phyloP scores from a whole-genome alignment of 1,140 invertebrate species.

The Drosophila obscura region DNA sequence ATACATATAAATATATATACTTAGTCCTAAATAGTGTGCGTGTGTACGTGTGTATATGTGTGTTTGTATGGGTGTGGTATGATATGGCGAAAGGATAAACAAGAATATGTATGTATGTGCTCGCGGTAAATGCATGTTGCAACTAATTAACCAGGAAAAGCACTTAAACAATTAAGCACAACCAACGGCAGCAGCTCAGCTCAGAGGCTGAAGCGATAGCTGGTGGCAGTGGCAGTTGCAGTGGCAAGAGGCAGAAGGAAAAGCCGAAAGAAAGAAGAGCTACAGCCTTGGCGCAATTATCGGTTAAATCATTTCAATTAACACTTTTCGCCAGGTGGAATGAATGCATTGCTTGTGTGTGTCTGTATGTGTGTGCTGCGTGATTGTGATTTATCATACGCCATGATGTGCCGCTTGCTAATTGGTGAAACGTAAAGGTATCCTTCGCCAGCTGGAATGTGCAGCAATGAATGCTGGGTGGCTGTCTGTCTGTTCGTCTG shows the following conservation, averaged over 20 bases:
- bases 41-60: conserved; percentile 2
- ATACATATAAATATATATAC: conserved; percentile 42
- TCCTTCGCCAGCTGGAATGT: conserved; percentile 17
- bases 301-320: conserved; percentile 81
- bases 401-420: conserved; percentile 35
- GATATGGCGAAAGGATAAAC: conserved; percentile 44
- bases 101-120: conserved; percentile 32
- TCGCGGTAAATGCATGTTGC: conserved; percentile 58
- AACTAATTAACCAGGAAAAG: conserved; percentile 78
- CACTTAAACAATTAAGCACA: conserved; percentile 76
- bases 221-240: too few relatives aligned
- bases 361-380: conserved; percentile 24
- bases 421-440: conserved; percentile 35
- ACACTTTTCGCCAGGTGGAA: conserved; percentile 57
- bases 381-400: conserved; percentile 70
- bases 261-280: conserved; percentile 58
- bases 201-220: conserved; percentile 33
- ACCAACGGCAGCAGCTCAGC: conserved; percentile 43
- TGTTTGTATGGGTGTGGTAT: conserved; percentile 11
- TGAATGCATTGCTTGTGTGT: conserved; percentile 11
- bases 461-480: conserved; percentile 36
- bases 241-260: conserved; percentile 10
- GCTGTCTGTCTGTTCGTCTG: conserved; percentile 1
- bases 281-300: conserved; percentile 70
- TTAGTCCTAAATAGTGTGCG: conserved; percentile 34